These are phyloP conservation scores for Syngnathoides biaculeatus DNA, from an alignment of 2,113 vertebrate species.

Conservation along the genomic window DNA sequence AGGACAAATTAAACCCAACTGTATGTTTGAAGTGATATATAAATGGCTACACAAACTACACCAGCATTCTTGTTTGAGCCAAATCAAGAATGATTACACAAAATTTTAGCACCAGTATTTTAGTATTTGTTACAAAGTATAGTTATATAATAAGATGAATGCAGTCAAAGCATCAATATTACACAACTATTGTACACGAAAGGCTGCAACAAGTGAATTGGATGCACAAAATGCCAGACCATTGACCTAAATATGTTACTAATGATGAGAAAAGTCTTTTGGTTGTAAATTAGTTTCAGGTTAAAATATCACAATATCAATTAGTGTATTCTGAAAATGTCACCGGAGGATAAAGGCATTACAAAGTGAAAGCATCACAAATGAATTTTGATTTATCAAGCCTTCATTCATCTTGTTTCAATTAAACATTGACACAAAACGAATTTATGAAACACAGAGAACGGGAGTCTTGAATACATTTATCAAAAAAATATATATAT, in stretches of 20 bases:
- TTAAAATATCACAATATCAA: conserved; percentile 19
- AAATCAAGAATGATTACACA: not conserved
- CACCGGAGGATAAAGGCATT: conserved; percentile 14
- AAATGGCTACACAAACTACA: not conserved
- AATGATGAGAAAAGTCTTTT: conserved; percentile 34
- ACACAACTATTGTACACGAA: not conserved
- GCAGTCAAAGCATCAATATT: not conserved
- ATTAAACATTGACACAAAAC: not conserved
- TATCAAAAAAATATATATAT: not conserved
- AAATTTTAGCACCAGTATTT: not conserved
- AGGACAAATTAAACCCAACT: too few relatives aligned
- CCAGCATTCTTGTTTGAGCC: not conserved
- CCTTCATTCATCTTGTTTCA: not conserved
- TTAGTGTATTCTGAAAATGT: conserved; percentile 42
- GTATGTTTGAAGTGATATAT: too few relatives aligned
- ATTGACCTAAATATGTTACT: conserved; percentile 26
- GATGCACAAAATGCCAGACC: conserved; percentile 40
- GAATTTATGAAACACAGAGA: not conserved
- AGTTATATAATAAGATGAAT: not conserved
- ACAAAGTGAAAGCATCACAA: conserved; percentile 1
- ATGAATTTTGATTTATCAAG: not conserved
- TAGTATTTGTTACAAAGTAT: too few relatives aligned
- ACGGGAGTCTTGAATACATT: not conserved
- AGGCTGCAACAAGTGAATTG: conserved; percentile 12
- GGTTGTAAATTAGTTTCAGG: conserved; percentile 4